Base-by-base conservation (phyloP, 1,140 invertebrate genomes). In the Zaprionus nigranus region DNA sequence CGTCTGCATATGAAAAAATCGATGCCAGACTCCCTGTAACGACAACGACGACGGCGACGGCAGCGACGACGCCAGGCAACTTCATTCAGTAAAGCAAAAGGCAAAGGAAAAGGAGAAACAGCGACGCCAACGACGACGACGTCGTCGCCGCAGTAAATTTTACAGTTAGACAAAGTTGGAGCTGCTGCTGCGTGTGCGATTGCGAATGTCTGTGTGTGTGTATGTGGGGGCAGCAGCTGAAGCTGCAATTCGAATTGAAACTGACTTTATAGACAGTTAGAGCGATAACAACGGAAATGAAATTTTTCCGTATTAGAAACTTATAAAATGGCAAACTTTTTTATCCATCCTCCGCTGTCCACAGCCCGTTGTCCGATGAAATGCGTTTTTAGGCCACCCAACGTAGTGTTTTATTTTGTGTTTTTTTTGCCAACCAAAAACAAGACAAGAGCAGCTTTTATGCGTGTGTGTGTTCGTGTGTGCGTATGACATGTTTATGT, bases 1-100 rank as follows among this genome's bases (percentile, higher is more conserved):
- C 56, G 69, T 82, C 66, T 81, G 78, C 75, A 81, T 88, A 67
- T 74, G 79, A 88, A 90, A 88, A 90, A 90, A 90, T 90, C 85
- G 85, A 90, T 90, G 79, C 86, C 85, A 90, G 85, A 90, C 86
- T 88, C 79, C 80, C 78, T 90, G 86, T 66, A 60, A 68, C 70
- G 56, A 65, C 60, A 24, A 36, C 59, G 46, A 26, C 70, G 57
- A 54, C 65, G 58, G 17, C 69, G 69, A 64, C 59, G 36, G 36
- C 36, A 38, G 22, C 59, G 62, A 59, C 60, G 72, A 60, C 60
- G 73, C 61, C 60, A 71, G 77, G 65, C 75, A 88, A 90, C 78
- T 88, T 90, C 70, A 88, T 88, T 88, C 79, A 90, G 71, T 78
- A 75, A 75, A 67, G 70, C 61, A 85, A 75, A 85, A 62, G 49